Conservation (phyloP, 2,113 vertebrate genomes). For the Bungarus multicinctus region DNA sequence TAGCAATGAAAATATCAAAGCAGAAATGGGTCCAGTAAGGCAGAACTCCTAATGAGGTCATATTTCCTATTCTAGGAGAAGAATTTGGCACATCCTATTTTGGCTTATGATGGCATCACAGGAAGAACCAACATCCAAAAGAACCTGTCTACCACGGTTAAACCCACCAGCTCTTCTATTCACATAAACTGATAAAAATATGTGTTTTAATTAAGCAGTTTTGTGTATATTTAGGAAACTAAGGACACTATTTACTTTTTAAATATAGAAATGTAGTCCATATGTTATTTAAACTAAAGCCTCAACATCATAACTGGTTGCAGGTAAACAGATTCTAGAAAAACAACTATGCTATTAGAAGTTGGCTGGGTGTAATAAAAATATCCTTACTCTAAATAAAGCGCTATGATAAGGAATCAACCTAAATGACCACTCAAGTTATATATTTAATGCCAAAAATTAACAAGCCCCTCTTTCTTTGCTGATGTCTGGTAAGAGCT, state of each 20-base stretch:
- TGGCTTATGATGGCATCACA: background rate
- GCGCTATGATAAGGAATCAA: constrained; percentile 53
- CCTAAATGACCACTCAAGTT: constrained; percentile 62
- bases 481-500: constrained; percentile 36
- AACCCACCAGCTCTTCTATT: background rate
- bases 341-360: constrained; percentile 63
- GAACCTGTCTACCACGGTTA: background rate
- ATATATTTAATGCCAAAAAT: constrained; percentile 59
- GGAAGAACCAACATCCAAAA: background rate
- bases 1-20: background rate
- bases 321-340: constrained; percentile 56
- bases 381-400: constrained; percentile 62
- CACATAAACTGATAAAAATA: constrained; percentile 7
- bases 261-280: constrained; percentile 15
- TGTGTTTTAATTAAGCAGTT: background rate
- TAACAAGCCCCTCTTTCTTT: constrained; percentile 53
- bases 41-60: background rate
- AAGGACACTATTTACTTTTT: constrained; percentile 10
- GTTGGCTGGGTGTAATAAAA: constrained; percentile 58
- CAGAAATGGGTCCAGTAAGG: no score
- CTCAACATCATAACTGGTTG: constrained; percentile 40
- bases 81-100: background rate
- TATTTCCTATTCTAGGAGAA: background rate
- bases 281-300: constrained; percentile 40
- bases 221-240: constrained; percentile 17